Evolutionary conservation across 2,797 vertebrate genomes (phyloP), one percentile per base, ranked within the genome.

Genomic region (Melanotaenia maccullochi): DNA sequence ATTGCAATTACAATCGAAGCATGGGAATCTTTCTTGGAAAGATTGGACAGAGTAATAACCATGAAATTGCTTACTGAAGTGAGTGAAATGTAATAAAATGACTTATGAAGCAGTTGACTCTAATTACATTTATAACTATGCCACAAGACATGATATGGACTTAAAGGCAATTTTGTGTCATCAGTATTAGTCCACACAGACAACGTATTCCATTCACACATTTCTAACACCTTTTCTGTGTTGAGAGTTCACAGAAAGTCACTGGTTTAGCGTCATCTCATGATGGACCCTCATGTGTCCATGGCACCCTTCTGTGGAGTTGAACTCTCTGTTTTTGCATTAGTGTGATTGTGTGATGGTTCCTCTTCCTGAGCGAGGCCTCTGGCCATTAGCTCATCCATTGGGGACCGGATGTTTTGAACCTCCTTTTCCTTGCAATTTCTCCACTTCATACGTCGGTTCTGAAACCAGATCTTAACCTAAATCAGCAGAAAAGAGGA

Each of bases 381-480:
- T 36, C 64, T 80, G 42, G 87, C 82, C 90, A 93, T 85, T 55
- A 93, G 92, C 80, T 95, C 95, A 69, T 97, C 96, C 85, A 96
- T 96, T 1, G 94, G 82, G 73, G 95, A 95, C 22, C 91, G 94
- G 61, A 90, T 93, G 79, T 90, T 95, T 71, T 98, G 95, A 60
- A 95, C 93, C 92, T 98, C 97, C 85, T 97, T 98, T 91, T 99
- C 98, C 92, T 97, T 98, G 80, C 96, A 97, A 92, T 99, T 99
- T 85, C 97, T 94, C 98, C 98, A 99, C 85, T 99, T 99, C 97
- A 99, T 99, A 68, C 98, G 94, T 78, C 97, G 95, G 89, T 99
- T 99, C 92, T 99, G 98, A 91, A 99, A 99, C 98, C 98, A 99
- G 87, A 99, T 99, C 93, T 99, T 99, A 76, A 99, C 97, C 98